A percentile compares a stretch with the other conserved stretches of the same genome.
These are phyloP conservation scores for Tuberolachnus salignus DNA, from an alignment of 2,888 invertebrate species.

Conservation along the genomic window DNA sequence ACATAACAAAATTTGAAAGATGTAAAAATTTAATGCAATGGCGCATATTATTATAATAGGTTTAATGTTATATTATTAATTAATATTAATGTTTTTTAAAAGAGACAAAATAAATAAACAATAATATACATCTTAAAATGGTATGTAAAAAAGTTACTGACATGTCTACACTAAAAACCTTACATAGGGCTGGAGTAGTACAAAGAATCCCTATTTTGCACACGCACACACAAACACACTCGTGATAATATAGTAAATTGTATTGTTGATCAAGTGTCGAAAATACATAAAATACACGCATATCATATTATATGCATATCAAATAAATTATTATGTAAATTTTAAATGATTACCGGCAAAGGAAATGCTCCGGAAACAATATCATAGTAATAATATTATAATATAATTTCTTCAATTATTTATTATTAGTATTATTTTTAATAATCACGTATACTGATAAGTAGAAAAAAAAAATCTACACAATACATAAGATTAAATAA, in stretches of 20 bases:
- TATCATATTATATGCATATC: background rate
- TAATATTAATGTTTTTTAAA: conserved; percentile 43
- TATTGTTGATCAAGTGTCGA: conserved; percentile 35
- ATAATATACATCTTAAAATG: conserved; percentile 54
- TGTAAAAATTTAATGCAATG: conserved; percentile 53
- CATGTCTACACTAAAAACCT: conserved; percentile 44
- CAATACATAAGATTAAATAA: conserved; percentile 55
- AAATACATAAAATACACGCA: background rate
- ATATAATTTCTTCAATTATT: conserved; percentile 47
- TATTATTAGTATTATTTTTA: conserved; percentile 44
- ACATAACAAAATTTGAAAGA: conserved; percentile 45
- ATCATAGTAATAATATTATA: conserved; percentile 27
- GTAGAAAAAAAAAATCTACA: conserved; percentile 55
- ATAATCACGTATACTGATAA: conserved; percentile 55
- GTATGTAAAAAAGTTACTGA: conserved; percentile 48
- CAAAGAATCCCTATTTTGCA: conserved; percentile 23
- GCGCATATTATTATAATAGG: conserved; percentile 44
- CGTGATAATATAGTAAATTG: conserved; percentile 22
- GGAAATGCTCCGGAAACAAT: conserved; percentile 49
- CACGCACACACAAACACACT: conserved; percentile 24
- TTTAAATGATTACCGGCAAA: conserved; percentile 1
- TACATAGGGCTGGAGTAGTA: conserved; percentile 25
- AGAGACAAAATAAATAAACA: conserved; percentile 49
- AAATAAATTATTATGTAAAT: conserved; percentile 17
- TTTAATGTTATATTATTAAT: conserved; percentile 27